A percentile compares a stretch with the other conserved stretches of the same genome.
phyloP scores from a whole-genome alignment of 2,888 invertebrate species.

The Campopleginae sp. region DNA sequence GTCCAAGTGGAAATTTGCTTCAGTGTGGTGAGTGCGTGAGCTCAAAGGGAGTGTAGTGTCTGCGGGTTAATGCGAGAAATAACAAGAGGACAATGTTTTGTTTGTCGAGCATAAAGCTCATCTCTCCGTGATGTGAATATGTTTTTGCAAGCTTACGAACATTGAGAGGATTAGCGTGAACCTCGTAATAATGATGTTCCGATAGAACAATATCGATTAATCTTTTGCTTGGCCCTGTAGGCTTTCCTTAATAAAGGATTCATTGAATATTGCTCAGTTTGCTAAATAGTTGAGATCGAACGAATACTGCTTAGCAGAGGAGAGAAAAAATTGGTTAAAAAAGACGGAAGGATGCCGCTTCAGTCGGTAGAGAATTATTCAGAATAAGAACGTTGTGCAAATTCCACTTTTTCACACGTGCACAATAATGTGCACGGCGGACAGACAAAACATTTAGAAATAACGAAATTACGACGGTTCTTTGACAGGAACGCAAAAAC shows the following conservation, averaged over 20 bases:
- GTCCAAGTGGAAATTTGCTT: no score
- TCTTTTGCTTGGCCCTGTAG: neutral
- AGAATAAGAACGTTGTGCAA: constrained; percentile 37
- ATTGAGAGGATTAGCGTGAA: neutral
- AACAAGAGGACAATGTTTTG: constrained; percentile 35
- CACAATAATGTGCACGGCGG: constrained; percentile 23
- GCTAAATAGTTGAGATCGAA: constrained; percentile 66
- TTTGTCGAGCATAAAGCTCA: constrained; percentile 43
- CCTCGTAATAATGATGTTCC: neutral
- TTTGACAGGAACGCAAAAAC: constrained; percentile 3
- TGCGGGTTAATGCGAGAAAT: constrained; percentile 55
- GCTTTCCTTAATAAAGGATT: constrained; percentile 7
- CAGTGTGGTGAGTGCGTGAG: no score
- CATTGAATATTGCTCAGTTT: constrained; percentile 3
- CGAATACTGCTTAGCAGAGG: constrained; percentile 66
- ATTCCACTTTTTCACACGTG: constrained; percentile 18
- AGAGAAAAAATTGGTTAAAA: constrained; percentile 1
- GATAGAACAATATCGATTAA: neutral
- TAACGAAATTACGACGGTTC: constrained; percentile 21
- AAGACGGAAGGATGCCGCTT: constrained; percentile 45
- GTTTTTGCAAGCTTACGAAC: constrained; percentile 9
- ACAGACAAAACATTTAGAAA: constrained; percentile 5
- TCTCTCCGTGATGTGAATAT: constrained; percentile 29
- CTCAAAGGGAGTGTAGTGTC: no score
- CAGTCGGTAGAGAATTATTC: constrained; percentile 59